Percentiles rank a stretch among this genome's conserved stretches.
Conservation (phyloP, 2,888 invertebrate genomes). For the Cephus pulcher region DNA sequence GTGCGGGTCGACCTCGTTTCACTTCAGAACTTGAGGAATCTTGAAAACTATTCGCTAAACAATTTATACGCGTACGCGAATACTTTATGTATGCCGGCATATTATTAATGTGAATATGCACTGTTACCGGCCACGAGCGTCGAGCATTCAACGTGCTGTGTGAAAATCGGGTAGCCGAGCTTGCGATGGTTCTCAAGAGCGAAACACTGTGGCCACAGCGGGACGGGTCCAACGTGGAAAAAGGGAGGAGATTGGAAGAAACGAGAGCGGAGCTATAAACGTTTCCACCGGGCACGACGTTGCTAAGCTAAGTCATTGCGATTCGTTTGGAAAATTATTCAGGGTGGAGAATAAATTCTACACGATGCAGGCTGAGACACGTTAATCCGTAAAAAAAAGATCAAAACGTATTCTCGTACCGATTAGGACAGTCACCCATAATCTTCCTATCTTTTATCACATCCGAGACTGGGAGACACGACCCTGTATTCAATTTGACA, state of each 20-base stretch:
- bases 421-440: neutral
- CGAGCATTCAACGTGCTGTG: slow-evolving; percentile 37
- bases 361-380: neutral
- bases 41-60: neutral
- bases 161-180: slow-evolving; percentile 44
- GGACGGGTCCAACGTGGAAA: slow-evolving; percentile 1
- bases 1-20: neutral
- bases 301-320: neutral
- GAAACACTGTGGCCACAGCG: slow-evolving; percentile 15
- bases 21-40: neutral
- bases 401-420: neutral
- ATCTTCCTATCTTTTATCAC: neutral
- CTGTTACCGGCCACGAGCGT: slow-evolving; percentile 29
- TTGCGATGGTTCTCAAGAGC: slow-evolving; percentile 35
- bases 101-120: slow-evolving; percentile 42
- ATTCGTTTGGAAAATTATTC: neutral
- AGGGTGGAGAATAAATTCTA: neutral
- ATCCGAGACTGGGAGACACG: neutral
- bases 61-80: neutral
- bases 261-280: neutral
- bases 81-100: slow-evolving; percentile 1
- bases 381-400: neutral
- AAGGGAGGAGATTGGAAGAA: slow-evolving; percentile 10
- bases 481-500: neutral
- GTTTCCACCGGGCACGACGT: neutral